These are phyloP conservation scores for Echinarachnius parma DNA, from an alignment of 53 echinoderm and acorn worm genomes.

Conservation along the genomic window DNA sequence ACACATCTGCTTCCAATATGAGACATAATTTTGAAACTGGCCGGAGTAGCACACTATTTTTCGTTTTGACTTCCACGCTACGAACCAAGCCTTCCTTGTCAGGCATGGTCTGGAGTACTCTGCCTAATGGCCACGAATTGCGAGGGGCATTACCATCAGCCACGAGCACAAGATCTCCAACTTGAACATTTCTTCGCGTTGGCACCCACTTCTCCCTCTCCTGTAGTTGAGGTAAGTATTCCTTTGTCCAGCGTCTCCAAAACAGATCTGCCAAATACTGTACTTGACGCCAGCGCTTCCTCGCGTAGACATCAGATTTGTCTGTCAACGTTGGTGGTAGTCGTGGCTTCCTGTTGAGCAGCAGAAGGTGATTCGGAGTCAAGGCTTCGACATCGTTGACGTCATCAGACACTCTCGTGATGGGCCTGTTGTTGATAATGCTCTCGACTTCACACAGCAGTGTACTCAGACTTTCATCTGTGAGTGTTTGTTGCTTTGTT, in stretches of 20 bases:
- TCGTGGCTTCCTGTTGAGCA: slow-evolving; percentile 10
- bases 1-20: slow-evolving; percentile 42
- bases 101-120: slow-evolving; percentile 42
- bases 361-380: slow-evolving; percentile 32
- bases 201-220: slow-evolving; percentile 58
- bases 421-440: slow-evolving; percentile 17
- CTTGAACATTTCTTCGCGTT: slow-evolving; percentile 27
- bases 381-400: slow-evolving; percentile 28
- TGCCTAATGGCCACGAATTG: slow-evolving; percentile 40
- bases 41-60: slow-evolving; percentile 21
- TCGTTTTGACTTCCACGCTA: slow-evolving; percentile 51
- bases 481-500: slow-evolving; percentile 7
- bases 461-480: slow-evolving; percentile 34
- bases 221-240: slow-evolving; percentile 51
- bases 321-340: slow-evolving; percentile 2
- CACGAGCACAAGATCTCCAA: slow-evolving; percentile 54
- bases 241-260: slow-evolving; percentile 50
- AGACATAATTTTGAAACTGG: slow-evolving; percentile 48
- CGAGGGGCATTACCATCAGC: slow-evolving; percentile 43
- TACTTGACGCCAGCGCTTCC: slow-evolving; percentile 51
- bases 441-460: slow-evolving; percentile 30
- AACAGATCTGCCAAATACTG: slow-evolving; percentile 54
- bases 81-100: slow-evolving; percentile 39
- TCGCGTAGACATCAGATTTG: slow-evolving; percentile 39
- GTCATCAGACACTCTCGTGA: slow-evolving; percentile 17